Conservation (phyloP, 1,140 invertebrate species). For the Drosophila saltans region DNA sequence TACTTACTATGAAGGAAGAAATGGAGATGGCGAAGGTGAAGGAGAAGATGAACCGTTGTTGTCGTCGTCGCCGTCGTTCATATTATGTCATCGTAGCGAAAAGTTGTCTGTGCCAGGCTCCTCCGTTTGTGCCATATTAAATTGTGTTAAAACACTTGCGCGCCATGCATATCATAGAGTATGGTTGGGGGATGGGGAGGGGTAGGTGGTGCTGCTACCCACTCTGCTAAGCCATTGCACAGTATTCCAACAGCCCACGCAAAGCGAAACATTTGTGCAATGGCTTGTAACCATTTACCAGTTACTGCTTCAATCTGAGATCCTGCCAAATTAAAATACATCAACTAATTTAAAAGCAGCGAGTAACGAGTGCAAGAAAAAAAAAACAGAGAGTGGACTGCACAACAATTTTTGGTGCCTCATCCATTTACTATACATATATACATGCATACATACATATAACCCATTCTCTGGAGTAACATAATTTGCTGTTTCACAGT, state of each 20-base stretch:
- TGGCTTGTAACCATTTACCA: conserved; percentile 35
- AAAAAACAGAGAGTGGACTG: background rate
- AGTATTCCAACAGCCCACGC: background rate
- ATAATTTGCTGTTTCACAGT: conserved; percentile 52
- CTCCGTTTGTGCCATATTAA: conserved; percentile 57
- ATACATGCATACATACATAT: background rate
- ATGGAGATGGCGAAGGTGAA: too few species aligned
- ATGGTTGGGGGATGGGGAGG: too few species aligned
- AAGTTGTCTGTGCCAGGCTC: conserved; percentile 51
- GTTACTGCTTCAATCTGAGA: background rate
- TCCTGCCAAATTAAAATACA: conserved; percentile 63
- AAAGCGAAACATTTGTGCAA: conserved; percentile 43
- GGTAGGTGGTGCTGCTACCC: too few species aligned
- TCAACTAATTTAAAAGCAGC: conserved; percentile 35
- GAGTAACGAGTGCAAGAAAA: conserved; percentile 6
- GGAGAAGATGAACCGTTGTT: conserved; percentile 23
- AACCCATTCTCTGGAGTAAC: conserved; percentile 34
- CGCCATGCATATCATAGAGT: conserved; percentile 61
- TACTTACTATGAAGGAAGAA: background rate
- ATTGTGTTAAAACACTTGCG: conserved; percentile 79
- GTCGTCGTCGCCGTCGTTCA: conserved; percentile 29
- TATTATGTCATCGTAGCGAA: conserved; percentile 70
- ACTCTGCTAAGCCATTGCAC: too few species aligned
- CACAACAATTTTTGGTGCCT: background rate
- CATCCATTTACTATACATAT: background rate